A percentile compares a stretch with the other conserved stretches of the same genome.
phyloP scores from a whole-genome alignment of 2,888 invertebrate genomes.

The Drosophila meridiana region DNA sequence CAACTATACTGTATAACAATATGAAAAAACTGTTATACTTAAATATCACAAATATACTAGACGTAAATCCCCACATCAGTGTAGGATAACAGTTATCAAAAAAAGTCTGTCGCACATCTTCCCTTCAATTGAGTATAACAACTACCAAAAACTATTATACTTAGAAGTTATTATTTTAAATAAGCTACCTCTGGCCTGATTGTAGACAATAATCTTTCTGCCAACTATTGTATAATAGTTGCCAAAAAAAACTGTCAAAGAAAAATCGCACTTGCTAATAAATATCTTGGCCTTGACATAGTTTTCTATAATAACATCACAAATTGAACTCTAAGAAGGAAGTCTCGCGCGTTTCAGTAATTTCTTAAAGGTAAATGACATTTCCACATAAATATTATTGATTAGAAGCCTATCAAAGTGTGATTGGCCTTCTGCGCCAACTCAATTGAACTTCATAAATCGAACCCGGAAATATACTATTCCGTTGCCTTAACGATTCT shows the following conservation, averaged over 20 bases:
- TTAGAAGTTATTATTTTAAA: background rate
- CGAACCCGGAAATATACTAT: conserved; percentile 16
- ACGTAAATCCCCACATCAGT: too few species aligned
- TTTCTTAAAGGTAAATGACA: background rate
- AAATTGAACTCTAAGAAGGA: background rate
- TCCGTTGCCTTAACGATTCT: conserved; percentile 14
- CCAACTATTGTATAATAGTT: background rate
- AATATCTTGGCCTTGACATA: background rate
- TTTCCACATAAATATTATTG: background rate
- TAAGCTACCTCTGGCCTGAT: background rate
- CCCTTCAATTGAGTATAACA: background rate
- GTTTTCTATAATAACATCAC: too few species aligned
- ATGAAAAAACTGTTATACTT: too few species aligned
- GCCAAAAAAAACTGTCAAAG: background rate
- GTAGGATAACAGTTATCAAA: too few species aligned
- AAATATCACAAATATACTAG: too few species aligned
- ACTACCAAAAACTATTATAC: background rate
- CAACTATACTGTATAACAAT: too few species aligned
- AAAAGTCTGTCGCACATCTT: background rate
- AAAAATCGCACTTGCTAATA: background rate
- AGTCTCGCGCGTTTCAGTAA: background rate
- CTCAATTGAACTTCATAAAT: background rate
- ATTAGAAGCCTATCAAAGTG: background rate
- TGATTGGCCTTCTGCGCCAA: background rate
- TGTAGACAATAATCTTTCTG: background rate